These are phyloP conservation scores for Hydraecia micacea DNA, from an alignment of 2,888 invertebrate genomes.

Conservation along the genomic window DNA sequence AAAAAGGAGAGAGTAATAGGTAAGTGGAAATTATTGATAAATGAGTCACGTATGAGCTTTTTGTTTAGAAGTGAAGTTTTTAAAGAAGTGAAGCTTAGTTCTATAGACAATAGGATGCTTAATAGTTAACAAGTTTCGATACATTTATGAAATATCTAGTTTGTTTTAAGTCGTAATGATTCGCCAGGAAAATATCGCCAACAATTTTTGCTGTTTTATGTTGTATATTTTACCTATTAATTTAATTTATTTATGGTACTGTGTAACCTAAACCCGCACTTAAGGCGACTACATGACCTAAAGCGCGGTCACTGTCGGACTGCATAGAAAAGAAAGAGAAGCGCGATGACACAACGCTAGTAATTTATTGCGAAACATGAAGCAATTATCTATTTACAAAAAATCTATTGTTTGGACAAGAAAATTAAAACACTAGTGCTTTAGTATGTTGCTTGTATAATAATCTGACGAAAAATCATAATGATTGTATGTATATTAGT, in stretches of 20 bases:
- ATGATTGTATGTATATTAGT: too few relatives aligned
- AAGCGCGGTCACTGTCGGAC: too few relatives aligned
- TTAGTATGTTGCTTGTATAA: too few relatives aligned
- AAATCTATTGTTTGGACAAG: too few relatives aligned
- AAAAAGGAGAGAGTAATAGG: slow-evolving; percentile 32
- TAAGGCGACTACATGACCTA: too few relatives aligned
- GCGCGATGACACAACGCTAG: too few relatives aligned
- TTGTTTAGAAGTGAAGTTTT: not conserved
- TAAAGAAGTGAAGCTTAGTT: not conserved
- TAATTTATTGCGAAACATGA: too few relatives aligned
- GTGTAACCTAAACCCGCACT: not conserved
- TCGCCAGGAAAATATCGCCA: too few relatives aligned
- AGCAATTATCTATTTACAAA: too few relatives aligned
- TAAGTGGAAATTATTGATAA: not conserved
- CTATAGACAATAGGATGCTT: not conserved
- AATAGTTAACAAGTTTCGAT: not conserved
- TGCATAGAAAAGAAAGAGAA: too few relatives aligned
- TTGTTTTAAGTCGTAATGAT: not conserved
- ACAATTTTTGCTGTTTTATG: not conserved
- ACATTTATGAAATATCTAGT: not conserved
- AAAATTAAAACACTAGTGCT: too few relatives aligned
- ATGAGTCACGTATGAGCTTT: not conserved
- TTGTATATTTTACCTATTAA: not conserved
- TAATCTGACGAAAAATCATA: too few relatives aligned
- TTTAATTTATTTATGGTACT: not conserved